phyloP scores from a whole-genome alignment of 1,140 invertebrate species.

The Scaptomyza montana region DNA sequence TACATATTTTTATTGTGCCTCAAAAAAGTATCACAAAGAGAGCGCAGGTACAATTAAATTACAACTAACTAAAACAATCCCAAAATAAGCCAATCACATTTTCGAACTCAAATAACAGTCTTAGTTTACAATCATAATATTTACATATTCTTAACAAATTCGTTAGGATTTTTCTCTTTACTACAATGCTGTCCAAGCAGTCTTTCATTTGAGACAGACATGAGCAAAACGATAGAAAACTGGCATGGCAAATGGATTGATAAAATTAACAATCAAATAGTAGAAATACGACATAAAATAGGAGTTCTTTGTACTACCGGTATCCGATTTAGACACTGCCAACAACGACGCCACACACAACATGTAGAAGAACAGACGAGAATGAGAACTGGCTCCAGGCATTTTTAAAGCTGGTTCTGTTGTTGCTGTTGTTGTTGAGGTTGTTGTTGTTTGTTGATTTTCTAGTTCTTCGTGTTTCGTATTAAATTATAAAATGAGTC shows the following conservation, averaged over 20 bases:
- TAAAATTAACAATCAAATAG: conserved; percentile 78
- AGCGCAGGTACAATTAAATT: conserved; percentile 30
- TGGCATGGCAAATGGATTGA: conserved; percentile 80
- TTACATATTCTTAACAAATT: conserved; percentile 39
- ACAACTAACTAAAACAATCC: conserved; percentile 28
- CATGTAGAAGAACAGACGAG: conserved; percentile 76
- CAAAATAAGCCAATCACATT: conserved; percentile 40
- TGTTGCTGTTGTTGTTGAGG: conserved; percentile 9
- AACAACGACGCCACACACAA: conserved; percentile 73
- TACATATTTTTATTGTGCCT: conserved; percentile 43
- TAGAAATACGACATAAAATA: conserved; percentile 82
- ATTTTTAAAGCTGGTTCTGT: conserved; percentile 49
- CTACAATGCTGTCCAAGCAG: background rate
- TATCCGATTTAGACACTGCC: conserved; percentile 76
- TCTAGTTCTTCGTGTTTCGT: conserved; percentile 21
- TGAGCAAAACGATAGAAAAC: conserved; percentile 78
- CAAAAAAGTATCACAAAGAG: conserved; percentile 59
- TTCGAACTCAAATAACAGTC: conserved; percentile 35
- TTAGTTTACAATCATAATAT: conserved; percentile 24
- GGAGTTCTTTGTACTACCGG: conserved; percentile 79
- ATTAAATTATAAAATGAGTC: conserved; percentile 6
- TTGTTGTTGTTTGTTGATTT: conserved; percentile 21
- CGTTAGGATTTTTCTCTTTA: conserved; percentile 17
- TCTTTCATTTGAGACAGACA: conserved; percentile 63
- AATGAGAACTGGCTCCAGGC: conserved; percentile 72